Percentiles rank a stretch among this genome's conserved stretches.
phyloP scores from a whole-genome alignment of 2,113 vertebrate genomes.

The Misgurnus mizolepis region DNA sequence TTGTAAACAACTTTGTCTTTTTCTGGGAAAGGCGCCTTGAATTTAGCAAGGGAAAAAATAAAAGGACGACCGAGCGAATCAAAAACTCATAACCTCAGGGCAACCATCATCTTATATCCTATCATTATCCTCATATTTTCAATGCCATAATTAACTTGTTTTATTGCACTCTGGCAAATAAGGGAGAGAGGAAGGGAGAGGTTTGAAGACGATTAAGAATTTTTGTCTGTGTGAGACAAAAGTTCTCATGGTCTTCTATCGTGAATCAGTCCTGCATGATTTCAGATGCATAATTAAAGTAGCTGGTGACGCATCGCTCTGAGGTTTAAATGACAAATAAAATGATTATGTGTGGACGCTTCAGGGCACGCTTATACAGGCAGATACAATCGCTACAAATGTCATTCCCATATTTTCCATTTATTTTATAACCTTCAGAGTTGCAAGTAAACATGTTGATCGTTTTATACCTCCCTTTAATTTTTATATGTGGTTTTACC shows the following conservation, averaged over 20 bases:
- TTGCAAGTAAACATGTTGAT: not conserved
- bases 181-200: conserved; percentile 63
- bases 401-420: not conserved
- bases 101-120: conserved; percentile 66
- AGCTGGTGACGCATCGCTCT: not conserved
- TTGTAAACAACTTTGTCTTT: conserved; percentile 70
- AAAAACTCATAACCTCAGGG: conserved; percentile 68
- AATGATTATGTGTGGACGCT: conserved; percentile 11
- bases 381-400: not conserved
- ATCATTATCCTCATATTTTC: conserved; percentile 77
- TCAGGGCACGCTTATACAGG: not conserved
- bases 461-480: no score
- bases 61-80: conserved; percentile 61
- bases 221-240: conserved; percentile 61
- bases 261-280: not conserved
- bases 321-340: conserved; percentile 19
- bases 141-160: conserved; percentile 70
- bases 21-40: conserved; percentile 59
- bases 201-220: conserved; percentile 71
- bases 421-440: not conserved
- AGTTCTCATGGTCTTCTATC: conserved; percentile 54
- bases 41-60: conserved; percentile 13
- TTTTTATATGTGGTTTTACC: no score
- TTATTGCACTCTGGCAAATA: conserved; percentile 74
- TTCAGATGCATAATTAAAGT: conserved; percentile 8